Base-by-base conservation (phyloP, 2,888 invertebrate genomes). In the Lochmaea capreae region DNA sequence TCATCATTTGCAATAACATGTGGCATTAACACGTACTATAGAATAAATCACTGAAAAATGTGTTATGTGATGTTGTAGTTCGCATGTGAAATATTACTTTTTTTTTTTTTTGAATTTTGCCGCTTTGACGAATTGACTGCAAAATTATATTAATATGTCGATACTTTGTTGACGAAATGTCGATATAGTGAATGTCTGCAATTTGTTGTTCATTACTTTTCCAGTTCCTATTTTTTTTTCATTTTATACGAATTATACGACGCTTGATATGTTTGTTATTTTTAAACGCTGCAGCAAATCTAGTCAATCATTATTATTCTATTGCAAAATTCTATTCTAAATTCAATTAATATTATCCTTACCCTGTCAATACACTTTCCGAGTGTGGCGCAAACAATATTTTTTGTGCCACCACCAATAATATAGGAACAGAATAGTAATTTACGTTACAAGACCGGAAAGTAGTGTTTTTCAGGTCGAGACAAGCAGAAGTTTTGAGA, bases 31-130 rank as follows among this genome's bases (percentile, higher is more conserved):
- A 76, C 76, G 76, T 76, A 77, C 73, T 75, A 66, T 72, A 74
- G 65, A 76, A 79, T 80, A 80, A 80, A 79, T 80, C 80, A 80
- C 77, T 57, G 77, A 76, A 78, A 78, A 80, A 79, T 78, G 77
- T 66, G 72, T 77, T 75, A 73, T 75, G 76, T 63, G 71, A 73
- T 59, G 74, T 65, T 75, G 71, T 75, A 65, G 69, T 68, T 68
- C 39, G 33, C 18, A 62, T 72, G 72, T 78, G 77, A 79, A 78
- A 77, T 79, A 79, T 79, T 76, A 73, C 75, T 76, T 77, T 78
- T 77, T 77, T n/a, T n/a, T 76, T 77, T 78, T 78, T 77, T 67
- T 67, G 75, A 74, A 75, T 74, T 71, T 73, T 68, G 58, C 73
- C 70, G 75, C 42, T 78, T 73, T 78, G 78, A 79, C 77, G 78